Conservation (phyloP, 2,113 vertebrate species). For the Strix aluco region DNA sequence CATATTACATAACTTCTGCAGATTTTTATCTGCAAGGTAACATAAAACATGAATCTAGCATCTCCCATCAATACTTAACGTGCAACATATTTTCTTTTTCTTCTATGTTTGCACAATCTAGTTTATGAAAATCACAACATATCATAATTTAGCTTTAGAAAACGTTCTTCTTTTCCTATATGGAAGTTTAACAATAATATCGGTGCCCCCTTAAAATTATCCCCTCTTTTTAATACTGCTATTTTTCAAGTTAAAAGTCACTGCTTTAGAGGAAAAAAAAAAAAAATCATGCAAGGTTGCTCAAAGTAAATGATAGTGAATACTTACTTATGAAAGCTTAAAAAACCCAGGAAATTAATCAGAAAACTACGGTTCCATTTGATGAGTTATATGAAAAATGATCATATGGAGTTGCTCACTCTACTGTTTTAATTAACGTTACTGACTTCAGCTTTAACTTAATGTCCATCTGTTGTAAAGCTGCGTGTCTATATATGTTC, state of each 20-base stretch:
- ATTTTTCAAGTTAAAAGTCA: background rate
- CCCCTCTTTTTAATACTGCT: background rate
- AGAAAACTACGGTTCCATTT: background rate
- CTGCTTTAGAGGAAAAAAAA: background rate
- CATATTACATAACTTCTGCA: background rate
- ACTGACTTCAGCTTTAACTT: constrained; percentile 34
- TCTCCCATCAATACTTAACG: background rate
- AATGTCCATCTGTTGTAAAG: constrained; percentile 42
- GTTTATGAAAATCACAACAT: background rate
- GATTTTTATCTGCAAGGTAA: background rate
- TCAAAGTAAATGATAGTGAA: background rate
- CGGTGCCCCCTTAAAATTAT: background rate
- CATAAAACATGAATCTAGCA: background rate
- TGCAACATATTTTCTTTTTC: background rate
- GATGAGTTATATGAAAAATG: background rate
- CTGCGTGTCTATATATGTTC: background rate
- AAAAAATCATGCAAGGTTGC: background rate
- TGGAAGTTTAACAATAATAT: background rate
- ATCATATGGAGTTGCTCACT: constrained; percentile 48
- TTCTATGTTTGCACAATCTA: background rate
- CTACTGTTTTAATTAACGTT: constrained; percentile 42
- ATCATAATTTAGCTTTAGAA: background rate
- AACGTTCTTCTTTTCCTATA: background rate
- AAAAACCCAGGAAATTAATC: background rate
- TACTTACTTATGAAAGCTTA: background rate